Evolutionary conservation across 2,113 vertebrate genomes (phyloP).

Genomic region (Ceratotherium simum): DNA sequence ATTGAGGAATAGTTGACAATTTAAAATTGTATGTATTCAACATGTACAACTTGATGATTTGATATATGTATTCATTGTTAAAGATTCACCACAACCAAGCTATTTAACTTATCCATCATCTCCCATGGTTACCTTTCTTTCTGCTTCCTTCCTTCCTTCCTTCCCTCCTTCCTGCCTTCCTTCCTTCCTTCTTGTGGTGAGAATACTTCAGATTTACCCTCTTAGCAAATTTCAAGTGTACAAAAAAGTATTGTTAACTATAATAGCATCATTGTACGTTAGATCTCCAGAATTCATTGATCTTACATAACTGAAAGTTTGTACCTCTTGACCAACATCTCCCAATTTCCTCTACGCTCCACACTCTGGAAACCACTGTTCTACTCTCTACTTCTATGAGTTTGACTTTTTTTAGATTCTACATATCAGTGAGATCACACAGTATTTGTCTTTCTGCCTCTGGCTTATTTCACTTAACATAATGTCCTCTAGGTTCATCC

Average conservation of each 20-base stretch:
- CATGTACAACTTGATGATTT: not conserved
- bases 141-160: accelerated
- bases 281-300: not conserved
- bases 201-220: not conserved
- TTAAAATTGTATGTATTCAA: not conserved
- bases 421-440: not conserved
- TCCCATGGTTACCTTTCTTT: not conserved
- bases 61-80: not conserved
- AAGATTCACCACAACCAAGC: not conserved
- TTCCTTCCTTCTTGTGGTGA: not conserved
- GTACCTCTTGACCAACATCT: not conserved
- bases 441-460: not conserved
- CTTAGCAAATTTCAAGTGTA: not conserved
- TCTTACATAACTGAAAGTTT: not conserved
- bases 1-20: not conserved
- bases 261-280: not conserved
- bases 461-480: not conserved
- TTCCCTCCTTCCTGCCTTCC: no score
- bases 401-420: not conserved
- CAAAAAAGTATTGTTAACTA: not conserved
- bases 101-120: not conserved
- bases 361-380: not conserved
- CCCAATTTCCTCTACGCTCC: not conserved
- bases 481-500: not conserved
- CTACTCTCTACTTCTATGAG: not conserved